Conservation (phyloP, 2,888 invertebrate genomes). For the Nomada ruficornis region DNA sequence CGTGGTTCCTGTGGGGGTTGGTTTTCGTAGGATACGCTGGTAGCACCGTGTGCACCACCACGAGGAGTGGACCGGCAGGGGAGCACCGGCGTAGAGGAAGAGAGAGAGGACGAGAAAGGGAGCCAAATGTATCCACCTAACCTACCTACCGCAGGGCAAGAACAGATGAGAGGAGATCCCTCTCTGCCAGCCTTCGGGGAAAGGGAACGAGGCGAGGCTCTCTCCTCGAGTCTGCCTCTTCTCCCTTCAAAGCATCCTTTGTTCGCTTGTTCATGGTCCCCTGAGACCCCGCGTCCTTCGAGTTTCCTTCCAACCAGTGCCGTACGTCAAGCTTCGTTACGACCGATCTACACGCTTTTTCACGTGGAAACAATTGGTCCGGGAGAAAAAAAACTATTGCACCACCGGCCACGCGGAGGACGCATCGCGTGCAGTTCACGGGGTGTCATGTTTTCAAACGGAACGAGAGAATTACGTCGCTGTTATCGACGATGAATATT, state of each 20-base stretch:
- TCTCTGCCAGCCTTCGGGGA: slow-evolving; percentile 71
- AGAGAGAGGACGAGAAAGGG: slow-evolving; percentile 40
- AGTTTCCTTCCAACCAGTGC: slow-evolving; percentile 69
- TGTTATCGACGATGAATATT: neutral
- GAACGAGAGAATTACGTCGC: neutral
- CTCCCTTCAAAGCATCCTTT: slow-evolving; percentile 79
- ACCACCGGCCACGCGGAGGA: too few relatives aligned
- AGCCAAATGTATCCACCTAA: slow-evolving; percentile 71
- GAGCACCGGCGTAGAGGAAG: slow-evolving; percentile 1
- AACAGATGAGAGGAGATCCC: slow-evolving; percentile 75
- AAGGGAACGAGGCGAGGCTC: slow-evolving; percentile 70
- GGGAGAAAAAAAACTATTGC: neutral
- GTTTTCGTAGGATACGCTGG: slow-evolving; percentile 60
- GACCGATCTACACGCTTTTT: slow-evolving; percentile 36
- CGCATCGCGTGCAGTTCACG: neutral
- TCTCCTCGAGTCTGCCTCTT: slow-evolving; percentile 71
- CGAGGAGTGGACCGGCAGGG: slow-evolving; percentile 41
- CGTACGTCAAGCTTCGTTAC: slow-evolving; percentile 61
- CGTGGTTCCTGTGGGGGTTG: slow-evolving; percentile 64
- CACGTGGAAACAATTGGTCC: slow-evolving; percentile 25
- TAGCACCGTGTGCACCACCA: slow-evolving; percentile 48
- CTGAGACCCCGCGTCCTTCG: slow-evolving; percentile 74
- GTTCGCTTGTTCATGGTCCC: slow-evolving; percentile 75
- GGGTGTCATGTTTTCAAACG: neutral
- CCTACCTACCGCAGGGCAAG: slow-evolving; percentile 74